A percentile compares a stretch with the other conserved stretches of the same genome.
These are phyloP conservation scores for Synanthedon tipuliformis DNA, from an alignment of 2,888 invertebrate genomes.

Conservation along the genomic window DNA sequence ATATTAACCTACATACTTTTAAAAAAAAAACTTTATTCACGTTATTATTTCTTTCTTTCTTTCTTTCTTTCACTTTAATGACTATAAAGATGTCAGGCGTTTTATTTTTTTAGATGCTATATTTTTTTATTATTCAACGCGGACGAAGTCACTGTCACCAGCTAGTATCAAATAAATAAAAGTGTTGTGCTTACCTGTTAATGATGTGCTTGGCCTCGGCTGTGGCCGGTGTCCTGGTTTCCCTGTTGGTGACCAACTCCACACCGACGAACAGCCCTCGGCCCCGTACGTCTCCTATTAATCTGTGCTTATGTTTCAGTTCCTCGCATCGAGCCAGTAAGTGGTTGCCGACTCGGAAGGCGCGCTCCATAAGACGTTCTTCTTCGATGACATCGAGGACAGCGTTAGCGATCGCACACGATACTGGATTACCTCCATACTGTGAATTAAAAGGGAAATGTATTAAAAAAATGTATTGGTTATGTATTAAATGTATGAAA, in stretches of 20 bases:
- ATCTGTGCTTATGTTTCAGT: constrained; percentile 78
- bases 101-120: too few relatives aligned
- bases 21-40: too few relatives aligned
- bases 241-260: constrained; percentile 86
- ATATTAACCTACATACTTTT: too few relatives aligned
- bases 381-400: constrained; percentile 94
- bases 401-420: constrained; percentile 95
- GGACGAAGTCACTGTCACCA: too few relatives aligned
- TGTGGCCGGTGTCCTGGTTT: constrained; percentile 83
- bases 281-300: constrained; percentile 92
- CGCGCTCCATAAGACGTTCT: constrained; percentile 87
- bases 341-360: constrained; percentile 83
- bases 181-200: constrained; percentile 56
- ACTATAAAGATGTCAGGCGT: too few relatives aligned
- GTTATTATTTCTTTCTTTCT: too few relatives aligned
- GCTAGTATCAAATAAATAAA: too few relatives aligned
- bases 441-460: constrained; percentile 35
- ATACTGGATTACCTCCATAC: constrained; percentile 99
- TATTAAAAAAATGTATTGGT: too few relatives aligned
- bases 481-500: too few relatives aligned
- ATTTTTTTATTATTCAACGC: too few relatives aligned
- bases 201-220: constrained; percentile 83
- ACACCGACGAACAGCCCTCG: constrained; percentile 94
- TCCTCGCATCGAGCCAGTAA: constrained; percentile 75
- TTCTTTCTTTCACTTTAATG: too few relatives aligned